Conservation (phyloP, 2,113 vertebrate species). For the Petroica traversi region DNA sequence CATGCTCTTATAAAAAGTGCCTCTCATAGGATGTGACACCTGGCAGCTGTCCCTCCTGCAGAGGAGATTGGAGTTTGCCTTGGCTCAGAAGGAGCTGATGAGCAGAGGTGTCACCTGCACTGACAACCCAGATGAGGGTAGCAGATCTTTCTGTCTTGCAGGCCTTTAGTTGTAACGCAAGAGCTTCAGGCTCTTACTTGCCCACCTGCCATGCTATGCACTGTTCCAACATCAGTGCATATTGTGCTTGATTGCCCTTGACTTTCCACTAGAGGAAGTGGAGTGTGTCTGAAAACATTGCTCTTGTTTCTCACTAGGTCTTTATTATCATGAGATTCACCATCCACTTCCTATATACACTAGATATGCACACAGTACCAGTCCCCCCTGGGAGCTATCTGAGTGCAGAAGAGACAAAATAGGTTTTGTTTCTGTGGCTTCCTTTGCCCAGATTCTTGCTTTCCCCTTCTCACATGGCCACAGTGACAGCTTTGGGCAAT, state of each 20-base stretch:
- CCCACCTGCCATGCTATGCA: background rate
- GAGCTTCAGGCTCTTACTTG: background rate
- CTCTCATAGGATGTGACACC: no score
- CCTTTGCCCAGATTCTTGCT: background rate
- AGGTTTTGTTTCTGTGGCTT: background rate
- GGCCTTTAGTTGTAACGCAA: accelerated
- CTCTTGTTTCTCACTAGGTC: background rate
- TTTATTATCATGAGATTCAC: accelerated
- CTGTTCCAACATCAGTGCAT: no score
- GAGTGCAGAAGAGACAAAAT: background rate
- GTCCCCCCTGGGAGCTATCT: background rate
- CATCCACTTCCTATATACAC: no score
- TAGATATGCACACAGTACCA: background rate
- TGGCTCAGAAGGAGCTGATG: background rate
- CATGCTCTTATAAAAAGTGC: background rate
- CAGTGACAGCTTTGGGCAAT: background rate
- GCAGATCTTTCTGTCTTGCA: accelerated
- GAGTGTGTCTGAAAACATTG: accelerated
- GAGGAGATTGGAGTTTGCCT: background rate
- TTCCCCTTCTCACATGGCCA: background rate
- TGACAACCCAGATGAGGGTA: accelerated
- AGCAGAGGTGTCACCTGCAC: background rate
- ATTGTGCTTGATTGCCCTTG: accelerated
- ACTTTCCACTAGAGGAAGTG: background rate
- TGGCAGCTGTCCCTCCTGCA: background rate